A percentile compares a stretch with the other conserved stretches of the same genome.
phyloP scores from a whole-genome alignment of 2,888 invertebrate species.

The Lamellibrachia satsuma region DNA sequence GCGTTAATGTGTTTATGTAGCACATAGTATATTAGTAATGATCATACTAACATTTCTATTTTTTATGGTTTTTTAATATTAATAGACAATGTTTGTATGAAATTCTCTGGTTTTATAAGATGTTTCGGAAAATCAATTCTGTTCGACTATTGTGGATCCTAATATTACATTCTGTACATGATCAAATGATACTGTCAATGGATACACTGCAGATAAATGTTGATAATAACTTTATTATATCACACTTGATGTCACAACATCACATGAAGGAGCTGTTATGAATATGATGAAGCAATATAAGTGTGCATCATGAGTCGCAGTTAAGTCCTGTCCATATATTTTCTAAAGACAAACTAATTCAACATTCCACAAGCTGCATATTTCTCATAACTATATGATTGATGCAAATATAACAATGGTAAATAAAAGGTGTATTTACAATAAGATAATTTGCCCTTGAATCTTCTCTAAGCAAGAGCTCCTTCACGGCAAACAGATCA shows the following conservation, averaged over 20 bases:
- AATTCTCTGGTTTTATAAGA: too few species aligned
- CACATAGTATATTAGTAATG: too few species aligned
- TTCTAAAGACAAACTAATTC: background rate
- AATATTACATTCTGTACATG: too few species aligned
- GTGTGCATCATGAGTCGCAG: background rate
- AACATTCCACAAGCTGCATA: background rate
- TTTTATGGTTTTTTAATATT: too few species aligned
- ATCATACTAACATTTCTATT: too few species aligned
- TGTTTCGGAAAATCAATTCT: too few species aligned
- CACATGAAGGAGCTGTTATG: background rate
- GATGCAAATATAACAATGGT: background rate
- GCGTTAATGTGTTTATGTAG: too few species aligned
- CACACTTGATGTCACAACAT: background rate
- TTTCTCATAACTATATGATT: background rate
- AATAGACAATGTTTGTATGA: too few species aligned
- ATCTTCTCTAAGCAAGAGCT: background rate
- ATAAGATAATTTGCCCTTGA: background rate
- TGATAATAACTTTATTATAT: slow-evolving; percentile 8
- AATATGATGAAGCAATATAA: background rate
- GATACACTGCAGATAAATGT: background rate
- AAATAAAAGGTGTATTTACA: slow-evolving; percentile 3
- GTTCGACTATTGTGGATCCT: too few species aligned
- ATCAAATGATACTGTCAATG: too few species aligned
- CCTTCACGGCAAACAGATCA: background rate
- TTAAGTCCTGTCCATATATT: background rate